Evolutionary conservation across 2,797 vertebrate genomes (phyloP), one percentile per base, ranked within the genome.

Genomic region (Hapalemur alaotrensis): DNA sequence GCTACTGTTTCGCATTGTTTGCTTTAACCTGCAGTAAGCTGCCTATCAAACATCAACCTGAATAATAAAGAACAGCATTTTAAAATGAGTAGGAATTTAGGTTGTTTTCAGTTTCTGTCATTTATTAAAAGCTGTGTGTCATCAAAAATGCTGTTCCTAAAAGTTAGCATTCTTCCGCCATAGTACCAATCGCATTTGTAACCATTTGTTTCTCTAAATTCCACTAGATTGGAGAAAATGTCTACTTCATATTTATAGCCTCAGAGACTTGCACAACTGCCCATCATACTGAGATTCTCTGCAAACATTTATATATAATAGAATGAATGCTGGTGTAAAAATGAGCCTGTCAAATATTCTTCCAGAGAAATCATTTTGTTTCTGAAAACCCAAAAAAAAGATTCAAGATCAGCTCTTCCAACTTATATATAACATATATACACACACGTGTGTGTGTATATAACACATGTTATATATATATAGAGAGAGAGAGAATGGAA

Each of bases 161-260:
- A 70, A 48, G 11, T 28, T 2, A 59, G 28, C 14, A 4, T 28
- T 30, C 57, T 50, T 30, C 11, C 7, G 0, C 17, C 3, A n/a
- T 2, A 18, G 1, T 1, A 6, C 9, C 5, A 2, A 32, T 52
- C 14, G 4, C 11, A 11, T 38, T 2, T 7, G 35, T 11, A 54
- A 63, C 14, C 7, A 9, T 25, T 46, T 38, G 18, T 43, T 65
- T 81, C 9, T 7, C 48, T 43, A 61, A 84, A 72, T 54, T 32
- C 32, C 32, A 67, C 1, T 35, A 28, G 22, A 43, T 32, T 52
- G 4, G 52, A 72, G 48, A 63, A 38, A 69, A 57, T 15, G 5
- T 28, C 35, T 70, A 48, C 20, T 69, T 35, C 50, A 35, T 14
- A 30, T 75, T 23, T 70, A 11, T 5, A 38, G 22, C 3, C 35